Conservation (phyloP, 1,140 invertebrate genomes). For the Rhyacophila brunnea region DNA sequence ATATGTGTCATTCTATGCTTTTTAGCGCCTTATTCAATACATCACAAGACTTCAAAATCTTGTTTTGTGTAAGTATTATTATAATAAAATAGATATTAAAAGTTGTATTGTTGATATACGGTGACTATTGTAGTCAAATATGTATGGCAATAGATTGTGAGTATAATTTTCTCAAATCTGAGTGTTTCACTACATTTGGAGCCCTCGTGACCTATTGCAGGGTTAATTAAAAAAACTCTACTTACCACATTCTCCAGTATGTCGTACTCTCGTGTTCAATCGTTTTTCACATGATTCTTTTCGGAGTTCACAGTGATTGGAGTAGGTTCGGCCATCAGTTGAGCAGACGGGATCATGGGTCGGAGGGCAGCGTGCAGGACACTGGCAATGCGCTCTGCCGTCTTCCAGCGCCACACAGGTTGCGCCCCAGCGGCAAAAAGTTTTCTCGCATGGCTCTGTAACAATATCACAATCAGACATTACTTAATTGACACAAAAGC, state of each 20-base stretch:
- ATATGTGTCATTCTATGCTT: too few species aligned
- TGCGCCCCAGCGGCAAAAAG: constrained; percentile 77
- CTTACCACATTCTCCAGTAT: constrained; percentile 79
- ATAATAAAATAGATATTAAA: too few species aligned
- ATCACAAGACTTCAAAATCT: too few species aligned
- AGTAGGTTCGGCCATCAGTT: constrained; percentile 76
- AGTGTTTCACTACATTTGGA: too few species aligned
- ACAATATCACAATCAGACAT: constrained; percentile 25
- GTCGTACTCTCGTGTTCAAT: constrained; percentile 68
- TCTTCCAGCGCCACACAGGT: constrained; percentile 69
- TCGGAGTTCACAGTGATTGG: constrained; percentile 74
- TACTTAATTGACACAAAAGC: too few species aligned
- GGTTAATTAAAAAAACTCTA: neutral
- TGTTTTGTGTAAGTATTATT: too few species aligned
- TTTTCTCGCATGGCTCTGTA: constrained; percentile 78
- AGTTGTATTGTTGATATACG: too few species aligned
- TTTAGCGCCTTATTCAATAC: too few species aligned
- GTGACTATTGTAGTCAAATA: too few species aligned
- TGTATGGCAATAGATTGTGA: too few species aligned
- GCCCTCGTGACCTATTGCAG: too few species aligned
- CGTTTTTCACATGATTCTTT: constrained; percentile 72
- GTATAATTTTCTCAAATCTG: too few species aligned
- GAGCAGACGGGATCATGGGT: constrained; percentile 72
- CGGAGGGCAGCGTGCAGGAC: constrained; percentile 60
- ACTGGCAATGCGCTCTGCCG: constrained; percentile 69